Percentiles rank a stretch among this genome's conserved stretches.
Evolutionary conservation across 2,113 vertebrate genomes (phyloP).

Genomic region (Gracilinanus agilis): DNA sequence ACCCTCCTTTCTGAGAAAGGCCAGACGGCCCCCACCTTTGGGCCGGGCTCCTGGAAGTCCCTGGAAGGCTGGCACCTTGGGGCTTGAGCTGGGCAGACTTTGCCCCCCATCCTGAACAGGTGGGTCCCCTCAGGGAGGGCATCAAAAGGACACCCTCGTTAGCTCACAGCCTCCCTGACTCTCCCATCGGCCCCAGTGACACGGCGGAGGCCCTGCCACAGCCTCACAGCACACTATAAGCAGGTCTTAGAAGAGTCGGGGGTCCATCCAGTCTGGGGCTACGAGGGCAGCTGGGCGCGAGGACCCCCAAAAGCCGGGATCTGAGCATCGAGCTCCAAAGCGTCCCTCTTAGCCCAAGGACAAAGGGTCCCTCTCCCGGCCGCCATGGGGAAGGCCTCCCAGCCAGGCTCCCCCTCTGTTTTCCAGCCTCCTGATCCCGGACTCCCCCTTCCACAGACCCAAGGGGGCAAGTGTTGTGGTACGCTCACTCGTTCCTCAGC

Average conservation of each 20-base stretch:
- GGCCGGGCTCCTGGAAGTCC: not conserved
- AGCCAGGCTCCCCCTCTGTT: not conserved
- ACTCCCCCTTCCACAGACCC: not conserved
- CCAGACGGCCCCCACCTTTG: not conserved
- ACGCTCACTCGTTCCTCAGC: not conserved
- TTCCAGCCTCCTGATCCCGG: not conserved
- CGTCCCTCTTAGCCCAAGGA: not conserved
- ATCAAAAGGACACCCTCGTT: slow-evolving; percentile 70
- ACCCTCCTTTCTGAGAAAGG: not conserved
- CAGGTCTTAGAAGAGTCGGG: slow-evolving; percentile 68
- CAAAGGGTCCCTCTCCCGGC: not conserved
- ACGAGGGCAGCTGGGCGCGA: not conserved
- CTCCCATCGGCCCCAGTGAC: slow-evolving; percentile 77
- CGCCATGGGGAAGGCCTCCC: not conserved
- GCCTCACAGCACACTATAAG: slow-evolving; percentile 68
- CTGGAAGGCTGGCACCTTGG: not conserved
- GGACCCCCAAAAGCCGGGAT: not conserved
- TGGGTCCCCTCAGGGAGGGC: not conserved
- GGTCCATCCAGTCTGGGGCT: no score
- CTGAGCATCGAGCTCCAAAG: not conserved
- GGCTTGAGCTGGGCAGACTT: slow-evolving; percentile 25
- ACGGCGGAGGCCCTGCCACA: slow-evolving; percentile 69
- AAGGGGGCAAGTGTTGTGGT: not conserved
- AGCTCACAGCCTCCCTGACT: slow-evolving; percentile 72
- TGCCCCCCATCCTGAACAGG: slow-evolving; percentile 27